phyloP scores from a whole-genome alignment of 2,113 vertebrate genomes.

The Gulo gulo region DNA sequence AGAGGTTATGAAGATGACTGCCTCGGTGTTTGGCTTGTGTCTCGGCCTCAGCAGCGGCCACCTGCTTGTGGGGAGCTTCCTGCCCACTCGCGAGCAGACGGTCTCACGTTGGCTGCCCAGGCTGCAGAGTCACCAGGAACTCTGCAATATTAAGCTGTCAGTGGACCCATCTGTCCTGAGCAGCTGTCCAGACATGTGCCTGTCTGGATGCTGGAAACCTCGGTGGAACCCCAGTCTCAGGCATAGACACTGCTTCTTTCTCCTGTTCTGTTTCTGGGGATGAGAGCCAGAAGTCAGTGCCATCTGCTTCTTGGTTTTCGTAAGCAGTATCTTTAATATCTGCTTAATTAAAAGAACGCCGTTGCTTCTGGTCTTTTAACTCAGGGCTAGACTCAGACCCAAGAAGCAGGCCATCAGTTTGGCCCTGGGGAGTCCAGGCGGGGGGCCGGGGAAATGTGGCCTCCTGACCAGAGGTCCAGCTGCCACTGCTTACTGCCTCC shows the following conservation, averaged over 20 bases:
- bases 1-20: background rate
- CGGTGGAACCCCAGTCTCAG: constrained; percentile 13
- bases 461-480: background rate
- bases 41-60: constrained; percentile 43
- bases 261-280: constrained; percentile 38
- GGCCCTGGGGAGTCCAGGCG: background rate
- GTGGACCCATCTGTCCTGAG: constrained; percentile 76
- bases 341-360: background rate
- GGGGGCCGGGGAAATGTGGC: background rate
- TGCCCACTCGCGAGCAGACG: constrained; percentile 70
- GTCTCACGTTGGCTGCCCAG: constrained; percentile 44
- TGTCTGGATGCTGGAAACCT: constrained; percentile 58
- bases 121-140: constrained; percentile 44
- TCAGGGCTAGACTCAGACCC: background rate
- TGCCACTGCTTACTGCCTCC: accelerated
- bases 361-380: background rate
- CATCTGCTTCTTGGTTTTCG: constrained; percentile 58
- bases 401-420: background rate
- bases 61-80: constrained; percentile 68
- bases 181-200: constrained; percentile 78
- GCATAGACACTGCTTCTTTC: constrained; percentile 3
- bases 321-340: constrained; percentile 28
- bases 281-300: constrained; percentile 34
- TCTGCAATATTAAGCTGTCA: constrained; percentile 69
- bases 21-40: background rate